Evolutionary conservation across 2,888 invertebrate genomes (phyloP).

Genomic region (Zygaena filipendulae): DNA sequence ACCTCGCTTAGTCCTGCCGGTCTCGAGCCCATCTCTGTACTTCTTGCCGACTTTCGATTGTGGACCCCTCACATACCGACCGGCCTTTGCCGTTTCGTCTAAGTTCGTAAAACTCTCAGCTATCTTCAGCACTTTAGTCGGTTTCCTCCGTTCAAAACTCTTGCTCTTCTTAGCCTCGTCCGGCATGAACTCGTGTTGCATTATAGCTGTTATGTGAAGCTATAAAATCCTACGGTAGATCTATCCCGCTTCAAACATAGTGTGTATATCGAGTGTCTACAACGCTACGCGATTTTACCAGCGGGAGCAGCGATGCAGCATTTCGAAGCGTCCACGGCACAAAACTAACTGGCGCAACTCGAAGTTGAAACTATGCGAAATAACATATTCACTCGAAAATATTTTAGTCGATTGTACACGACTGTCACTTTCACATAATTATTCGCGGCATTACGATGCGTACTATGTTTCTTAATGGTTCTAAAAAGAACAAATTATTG

Average conservation of each 20-base stretch:
- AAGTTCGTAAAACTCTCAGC: constrained; percentile 65
- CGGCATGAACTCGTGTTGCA: constrained; percentile 55
- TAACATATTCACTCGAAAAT: constrained; percentile 50
- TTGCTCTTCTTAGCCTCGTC: constrained; percentile 39
- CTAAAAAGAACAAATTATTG: too few species aligned
- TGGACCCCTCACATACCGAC: constrained; percentile 54
- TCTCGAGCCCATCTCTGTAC: constrained; percentile 37
- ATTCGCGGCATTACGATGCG: too few species aligned
- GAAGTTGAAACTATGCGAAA: constrained; percentile 47
- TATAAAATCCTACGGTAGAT: neutral
- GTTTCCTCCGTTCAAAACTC: constrained; percentile 51
- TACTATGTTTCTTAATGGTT: too few species aligned
- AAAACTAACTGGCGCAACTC: constrained; percentile 40
- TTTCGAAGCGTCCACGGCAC: constrained; percentile 29
- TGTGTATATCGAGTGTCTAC: constrained; percentile 41
- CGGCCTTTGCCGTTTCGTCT: constrained; percentile 57
- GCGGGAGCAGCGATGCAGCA: too few species aligned
- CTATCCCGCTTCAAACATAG: constrained; percentile 60
- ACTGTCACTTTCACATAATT: constrained; percentile 60
- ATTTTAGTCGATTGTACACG: constrained; percentile 36
- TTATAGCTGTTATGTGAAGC: too few species aligned
- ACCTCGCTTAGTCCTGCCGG: constrained; percentile 42
- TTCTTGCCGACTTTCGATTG: constrained; percentile 48
- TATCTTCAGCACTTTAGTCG: constrained; percentile 62
- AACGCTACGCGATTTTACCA: constrained; percentile 32